A percentile compares a stretch with the other conserved stretches of the same genome.
phyloP scores from a whole-genome alignment of 2,888 invertebrate species.

The Xestia c-nigrum region DNA sequence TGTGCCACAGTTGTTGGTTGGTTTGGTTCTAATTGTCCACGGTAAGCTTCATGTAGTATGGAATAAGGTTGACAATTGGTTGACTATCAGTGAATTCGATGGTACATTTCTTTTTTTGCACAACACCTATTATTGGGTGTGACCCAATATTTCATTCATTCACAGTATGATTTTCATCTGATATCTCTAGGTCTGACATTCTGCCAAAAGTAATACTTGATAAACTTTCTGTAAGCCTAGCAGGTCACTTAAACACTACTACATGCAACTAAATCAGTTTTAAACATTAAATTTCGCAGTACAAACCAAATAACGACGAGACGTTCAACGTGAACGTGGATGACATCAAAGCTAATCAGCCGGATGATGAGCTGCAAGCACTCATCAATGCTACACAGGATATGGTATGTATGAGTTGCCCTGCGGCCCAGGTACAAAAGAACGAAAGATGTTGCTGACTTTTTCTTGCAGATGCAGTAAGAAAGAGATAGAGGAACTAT shows the following conservation, averaged over 20 bases:
- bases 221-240: background rate
- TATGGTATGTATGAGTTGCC: constrained; percentile 83
- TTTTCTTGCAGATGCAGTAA: background rate
- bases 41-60: background rate
- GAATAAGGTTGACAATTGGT: too few species aligned
- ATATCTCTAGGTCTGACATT: background rate
- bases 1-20: background rate
- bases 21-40: background rate
- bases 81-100: too few species aligned
- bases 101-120: background rate
- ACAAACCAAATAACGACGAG: constrained; percentile 88
- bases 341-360: constrained; percentile 83
- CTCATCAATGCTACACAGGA: constrained; percentile 92
- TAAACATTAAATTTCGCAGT: constrained; percentile 73
- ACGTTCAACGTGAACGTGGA: constrained; percentile 86
- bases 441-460: background rate
- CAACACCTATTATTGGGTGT: too few species aligned
- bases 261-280: background rate
- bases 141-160: background rate
- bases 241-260: background rate
- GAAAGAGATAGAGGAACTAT: background rate
- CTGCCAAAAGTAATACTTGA: background rate
- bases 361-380: constrained; percentile 90
- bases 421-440: background rate
- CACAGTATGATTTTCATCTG: background rate